Evolutionary conservation across 1,140 invertebrate genomes (phyloP), one percentile per base, ranked within the genome.

Genomic region (Arion vulgaris): DNA sequence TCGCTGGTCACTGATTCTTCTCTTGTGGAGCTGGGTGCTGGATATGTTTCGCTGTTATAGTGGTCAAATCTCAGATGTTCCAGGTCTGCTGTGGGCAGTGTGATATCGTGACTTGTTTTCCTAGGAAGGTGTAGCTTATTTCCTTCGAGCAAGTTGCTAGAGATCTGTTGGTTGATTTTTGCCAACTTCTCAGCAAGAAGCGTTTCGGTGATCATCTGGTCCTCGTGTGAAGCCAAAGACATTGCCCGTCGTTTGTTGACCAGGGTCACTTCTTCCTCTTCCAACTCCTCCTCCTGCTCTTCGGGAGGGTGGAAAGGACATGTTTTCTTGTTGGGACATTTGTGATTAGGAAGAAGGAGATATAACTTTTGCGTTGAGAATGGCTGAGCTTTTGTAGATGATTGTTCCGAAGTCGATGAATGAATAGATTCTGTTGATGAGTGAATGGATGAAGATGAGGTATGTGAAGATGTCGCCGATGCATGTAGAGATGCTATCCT

Each of bases 261-360:
- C 36, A 53, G 9, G 4, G 68, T 32, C 15, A 73, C n/a, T 53
- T 73, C 69, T 23, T 45, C 80, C 51, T 73, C 80, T 23, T 74
- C 71, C 19, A 32, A 32, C 19, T 85, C 81, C 17, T 80, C 77
- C 72, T 82, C 80, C 32, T 82, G 13, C 2, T 85, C 75, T 57
- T 84, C 83, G 0, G 85, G 83, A 9, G 85, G 80, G 73, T 86
- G 85, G 83, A 86, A 86, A 34, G 85, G 85, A 68, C 85, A 86
- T 71, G 84, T 79, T 38, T 82, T 84, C 39, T 57, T 72, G 71
- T 73, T 53, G 0, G 83, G 83, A 73, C 85, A 86, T 69, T 84
- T 79, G 73, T 86, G 85, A 68, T 86, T 84, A 51, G 85, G 85
- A 51, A 86, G 68, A 72, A 86, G 76, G 17, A 86, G 84, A 69